Evolutionary conservation across 2,888 invertebrate genomes (phyloP).

Genomic region (Trachelus tabidus): DNA sequence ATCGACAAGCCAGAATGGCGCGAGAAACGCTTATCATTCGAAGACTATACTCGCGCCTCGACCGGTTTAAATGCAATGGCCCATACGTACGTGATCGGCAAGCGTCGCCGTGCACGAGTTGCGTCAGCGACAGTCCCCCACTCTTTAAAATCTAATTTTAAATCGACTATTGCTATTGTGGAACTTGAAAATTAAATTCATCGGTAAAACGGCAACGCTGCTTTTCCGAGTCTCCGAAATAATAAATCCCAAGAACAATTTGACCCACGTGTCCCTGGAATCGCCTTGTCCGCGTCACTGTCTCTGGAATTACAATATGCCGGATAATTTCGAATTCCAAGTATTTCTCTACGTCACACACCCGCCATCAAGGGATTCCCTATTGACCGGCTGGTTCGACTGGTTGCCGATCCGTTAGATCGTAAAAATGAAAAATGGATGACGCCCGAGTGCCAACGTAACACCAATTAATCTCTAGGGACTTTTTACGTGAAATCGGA

Average conservation of each 20-base stretch:
- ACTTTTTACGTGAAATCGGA: neutral
- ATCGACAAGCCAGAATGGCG: neutral
- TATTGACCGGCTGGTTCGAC: neutral
- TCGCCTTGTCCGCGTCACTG: neutral
- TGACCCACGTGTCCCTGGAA: rapidly evolving
- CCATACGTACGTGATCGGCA: neutral
- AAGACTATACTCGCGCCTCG: neutral
- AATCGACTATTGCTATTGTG: neutral
- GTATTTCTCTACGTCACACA: neutral
- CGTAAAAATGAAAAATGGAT: neutral
- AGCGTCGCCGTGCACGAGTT: neutral
- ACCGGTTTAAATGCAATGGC: neutral
- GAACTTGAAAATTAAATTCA: neutral
- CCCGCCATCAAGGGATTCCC: neutral
- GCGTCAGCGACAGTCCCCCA: neutral
- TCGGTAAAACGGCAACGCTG: no score
- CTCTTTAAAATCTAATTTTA: neutral
- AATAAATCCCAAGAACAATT: neutral
- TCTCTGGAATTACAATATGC: neutral
- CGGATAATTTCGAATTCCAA: neutral
- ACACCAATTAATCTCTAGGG: neutral
- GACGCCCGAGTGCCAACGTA: neutral
- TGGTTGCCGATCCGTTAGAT: neutral
- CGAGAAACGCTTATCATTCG: neutral
- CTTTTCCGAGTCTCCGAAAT: no score